Evolutionary conservation across 2,888 invertebrate species (phyloP).

Genomic region (Chrysolina haemoptera): DNA sequence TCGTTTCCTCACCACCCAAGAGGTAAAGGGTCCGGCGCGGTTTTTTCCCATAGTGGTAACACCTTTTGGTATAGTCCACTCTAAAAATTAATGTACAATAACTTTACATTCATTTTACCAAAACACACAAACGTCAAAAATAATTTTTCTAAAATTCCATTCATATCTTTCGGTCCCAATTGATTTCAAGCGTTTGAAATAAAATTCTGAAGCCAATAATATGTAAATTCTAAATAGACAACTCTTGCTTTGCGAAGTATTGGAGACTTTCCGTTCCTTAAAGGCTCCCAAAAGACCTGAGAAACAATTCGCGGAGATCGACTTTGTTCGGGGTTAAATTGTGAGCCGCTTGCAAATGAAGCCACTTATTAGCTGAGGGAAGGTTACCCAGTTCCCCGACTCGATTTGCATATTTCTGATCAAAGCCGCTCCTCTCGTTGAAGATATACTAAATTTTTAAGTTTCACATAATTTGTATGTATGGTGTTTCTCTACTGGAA

Average conservation of each 20-base stretch:
- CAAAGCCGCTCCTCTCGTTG: constrained; percentile 25
- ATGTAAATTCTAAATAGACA: constrained; percentile 4
- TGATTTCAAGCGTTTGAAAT: too few species aligned
- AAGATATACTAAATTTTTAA: constrained; percentile 29
- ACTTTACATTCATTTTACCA: too few species aligned
- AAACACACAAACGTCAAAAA: too few species aligned
- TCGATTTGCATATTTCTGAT: constrained; percentile 36
- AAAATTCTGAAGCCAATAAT: background rate
- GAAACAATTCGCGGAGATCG: constrained; percentile 24
- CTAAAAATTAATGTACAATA: too few species aligned
- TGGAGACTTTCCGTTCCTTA: background rate
- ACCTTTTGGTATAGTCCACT: too few species aligned
- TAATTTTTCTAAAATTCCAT: too few species aligned
- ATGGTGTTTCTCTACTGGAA: background rate
- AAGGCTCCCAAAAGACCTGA: constrained; percentile 10
- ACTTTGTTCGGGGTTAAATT: constrained; percentile 25
- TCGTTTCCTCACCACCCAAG: too few species aligned
- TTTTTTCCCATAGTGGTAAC: too few species aligned
- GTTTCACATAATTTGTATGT: constrained; percentile 28
- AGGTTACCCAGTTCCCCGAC: constrained; percentile 13
- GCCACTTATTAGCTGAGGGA: constrained; percentile 26
- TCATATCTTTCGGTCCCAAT: too few species aligned
- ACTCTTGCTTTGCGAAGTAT: background rate
- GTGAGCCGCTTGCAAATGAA: constrained; percentile 27
- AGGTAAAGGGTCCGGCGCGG: too few species aligned